phyloP scores from a whole-genome alignment of 2,888 invertebrate genomes.

The Drosophila merina region DNA sequence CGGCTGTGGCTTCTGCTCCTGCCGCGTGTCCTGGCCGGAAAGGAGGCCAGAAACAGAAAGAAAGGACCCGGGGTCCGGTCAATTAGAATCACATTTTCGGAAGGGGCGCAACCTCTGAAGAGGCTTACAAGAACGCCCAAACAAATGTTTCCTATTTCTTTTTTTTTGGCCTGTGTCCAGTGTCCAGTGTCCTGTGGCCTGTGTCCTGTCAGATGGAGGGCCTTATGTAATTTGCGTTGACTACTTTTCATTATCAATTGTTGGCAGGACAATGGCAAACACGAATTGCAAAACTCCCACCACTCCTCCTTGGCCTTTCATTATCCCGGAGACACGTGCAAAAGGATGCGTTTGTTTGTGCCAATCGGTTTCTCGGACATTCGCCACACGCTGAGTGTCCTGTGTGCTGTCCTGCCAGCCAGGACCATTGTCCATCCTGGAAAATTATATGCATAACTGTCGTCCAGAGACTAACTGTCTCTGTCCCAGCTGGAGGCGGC shows the following conservation, averaged over 20 bases:
- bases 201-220: slow-evolving; percentile 10
- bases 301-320: slow-evolving; percentile 26
- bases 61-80: slow-evolving; percentile 4
- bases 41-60: neutral
- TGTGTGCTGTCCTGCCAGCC: slow-evolving; percentile 56
- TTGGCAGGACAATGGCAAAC: slow-evolving; percentile 26
- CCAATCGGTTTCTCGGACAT: slow-evolving; percentile 73
- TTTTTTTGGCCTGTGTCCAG: slow-evolving; percentile 20
- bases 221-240: slow-evolving; percentile 76
- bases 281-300: slow-evolving; percentile 45
- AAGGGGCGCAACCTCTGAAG: slow-evolving; percentile 75
- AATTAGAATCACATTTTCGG: slow-evolving; percentile 67
- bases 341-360: slow-evolving; percentile 59
- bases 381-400: slow-evolving; percentile 71
- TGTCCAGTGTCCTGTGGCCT: neutral
- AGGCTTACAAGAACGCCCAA: slow-evolving; percentile 72
- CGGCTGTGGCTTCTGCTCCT: slow-evolving; percentile 70
- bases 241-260: slow-evolving; percentile 70
- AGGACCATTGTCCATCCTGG: slow-evolving; percentile 67
- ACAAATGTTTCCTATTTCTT: slow-evolving; percentile 27
- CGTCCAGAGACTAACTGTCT: slow-evolving; percentile 15
- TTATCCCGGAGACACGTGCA: slow-evolving; percentile 61
- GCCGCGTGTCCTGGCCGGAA: slow-evolving; percentile 59
- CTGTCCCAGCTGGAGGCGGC: slow-evolving; percentile 37
- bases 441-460: slow-evolving; percentile 72